These are phyloP conservation scores for Styela clava DNA, from an alignment of 23 tunicate genomes.

Conservation along the genomic window DNA sequence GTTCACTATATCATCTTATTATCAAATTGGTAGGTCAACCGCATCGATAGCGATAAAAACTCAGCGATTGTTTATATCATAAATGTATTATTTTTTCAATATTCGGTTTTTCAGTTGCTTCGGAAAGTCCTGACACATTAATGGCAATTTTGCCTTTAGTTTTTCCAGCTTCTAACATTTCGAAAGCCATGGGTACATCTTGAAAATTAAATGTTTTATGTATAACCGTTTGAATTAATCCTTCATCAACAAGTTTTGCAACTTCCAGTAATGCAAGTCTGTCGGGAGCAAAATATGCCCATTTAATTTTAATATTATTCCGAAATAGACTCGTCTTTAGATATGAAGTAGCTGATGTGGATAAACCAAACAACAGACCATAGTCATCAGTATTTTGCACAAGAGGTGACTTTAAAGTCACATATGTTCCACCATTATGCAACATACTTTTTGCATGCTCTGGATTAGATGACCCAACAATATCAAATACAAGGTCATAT, in stretches of 20 bases:
- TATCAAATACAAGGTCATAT: slow-evolving; percentile 57
- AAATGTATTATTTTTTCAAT: slow-evolving; percentile 78
- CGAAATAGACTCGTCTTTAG: slow-evolving; percentile 11
- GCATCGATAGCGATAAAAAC: too few species aligned
- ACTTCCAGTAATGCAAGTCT: slow-evolving; percentile 56
- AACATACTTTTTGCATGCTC: slow-evolving; percentile 47
- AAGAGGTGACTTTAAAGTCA: slow-evolving; percentile 44
- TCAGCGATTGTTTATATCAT: too few species aligned
- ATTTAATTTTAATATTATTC: slow-evolving; percentile 27
- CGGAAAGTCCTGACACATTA: slow-evolving; percentile 83
- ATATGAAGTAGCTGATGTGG: slow-evolving; percentile 18
- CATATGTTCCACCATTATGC: slow-evolving; percentile 36
- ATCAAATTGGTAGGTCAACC: too few species aligned
- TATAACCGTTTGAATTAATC: slow-evolving; percentile 65
- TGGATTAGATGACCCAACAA: slow-evolving; percentile 59
- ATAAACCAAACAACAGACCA: slow-evolving; percentile 46
- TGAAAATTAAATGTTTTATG: slow-evolving; percentile 55
- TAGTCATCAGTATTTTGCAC: slow-evolving; percentile 42
- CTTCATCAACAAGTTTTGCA: slow-evolving; percentile 58
- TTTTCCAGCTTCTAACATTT: slow-evolving; percentile 41
- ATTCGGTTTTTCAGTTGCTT: slow-evolving; percentile 58
- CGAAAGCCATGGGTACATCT: slow-evolving; percentile 65
- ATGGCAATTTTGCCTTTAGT: slow-evolving; percentile 74
- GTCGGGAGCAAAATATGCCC: slow-evolving; percentile 61
- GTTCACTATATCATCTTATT: too few species aligned